Evolutionary conservation across 2,888 invertebrate species (phyloP), one percentile per base, ranked within the genome.

Genomic region (Hololepta plana): DNA sequence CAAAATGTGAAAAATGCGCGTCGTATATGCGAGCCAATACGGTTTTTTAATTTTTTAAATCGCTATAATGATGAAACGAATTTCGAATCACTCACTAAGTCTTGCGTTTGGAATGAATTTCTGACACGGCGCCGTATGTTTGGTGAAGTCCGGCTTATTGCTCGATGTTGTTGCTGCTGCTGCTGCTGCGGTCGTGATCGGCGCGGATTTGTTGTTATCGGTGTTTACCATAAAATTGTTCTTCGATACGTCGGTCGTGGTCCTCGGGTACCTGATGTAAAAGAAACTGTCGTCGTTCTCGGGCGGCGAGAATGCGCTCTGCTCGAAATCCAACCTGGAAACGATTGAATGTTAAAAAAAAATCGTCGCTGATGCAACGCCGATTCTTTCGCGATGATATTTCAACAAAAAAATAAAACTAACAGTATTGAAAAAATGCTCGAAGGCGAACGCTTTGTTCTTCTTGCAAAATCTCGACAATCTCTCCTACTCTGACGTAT

Each of bases 271-370:
- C 12, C 45, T 44, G 30, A 51, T 51, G 46, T 75, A 75, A 26
- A 70, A 64, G 47, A 77, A 77, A 26, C 67, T 71, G 43, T 79
- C 77, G 49, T 77, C 77, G 20, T 72, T 66, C 13, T 72, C 66
- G 2, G 79, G 77, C 11, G 80, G 79, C 10, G 79, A 77, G 37
- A 67, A 66, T 7, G 67, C 52, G 27, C 48, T 55, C 29, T 64
- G 60, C 33, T 65, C 64, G 35, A 65, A 56, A 42, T 68, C 66
- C 38, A 62, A 63, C 45, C 68, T 64, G 46, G 2, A 48, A 46
- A 26, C 17, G n/a, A 17, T 17, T n/a, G n/a, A n/a, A n/a, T n/a
- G n/a, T n/a, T n/a, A n/a, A n/a, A 33, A 32, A 22, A 30, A 22
- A 26, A 24, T 8, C 26, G 20, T n/a, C n/a, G n/a, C n/a, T n/a